Evolutionary conservation across 2,888 invertebrate genomes (phyloP), one percentile per base, ranked within the genome.

Genomic region (Agelastica alni): DNA sequence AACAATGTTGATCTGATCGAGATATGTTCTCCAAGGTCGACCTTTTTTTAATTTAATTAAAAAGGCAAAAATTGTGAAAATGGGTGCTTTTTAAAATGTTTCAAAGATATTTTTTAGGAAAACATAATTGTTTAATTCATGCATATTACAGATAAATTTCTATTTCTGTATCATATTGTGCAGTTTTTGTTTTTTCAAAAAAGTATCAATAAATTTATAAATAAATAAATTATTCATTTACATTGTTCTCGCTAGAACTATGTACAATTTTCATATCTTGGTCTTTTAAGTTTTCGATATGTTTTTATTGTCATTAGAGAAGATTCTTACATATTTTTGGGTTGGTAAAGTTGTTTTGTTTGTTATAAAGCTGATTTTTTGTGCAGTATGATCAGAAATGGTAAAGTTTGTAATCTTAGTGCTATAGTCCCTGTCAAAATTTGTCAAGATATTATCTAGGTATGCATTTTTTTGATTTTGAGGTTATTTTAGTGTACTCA

Each of bases 51-150:
- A n/a, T n/a, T n/a, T n/a, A n/a, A n/a, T n/a, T n/a, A n/a, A n/a
- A n/a, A n/a, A n/a, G n/a, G n/a, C n/a, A n/a, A n/a, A n/a, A n/a
- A n/a, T n/a, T n/a, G n/a, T n/a, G n/a, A n/a, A n/a, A n/a, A n/a
- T n/a, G n/a, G 22, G 20, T 46, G 26, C 39, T 48, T 48, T 32
- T 18, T 12, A 45, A 43, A 22, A 43, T 14, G 12, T 43, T 13
- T 22, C 43, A 43, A 13, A 14, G 14, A 46, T 34, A 34, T n/a
- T n/a, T n/a, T n/a, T n/a, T n/a, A n/a, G n/a, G n/a, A n/a, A n/a
- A n/a, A n/a, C n/a, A n/a, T n/a, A n/a, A n/a, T n/a, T n/a, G n/a
- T n/a, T n/a, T n/a, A n/a, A n/a, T n/a, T n/a, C n/a, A n/a, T n/a
- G n/a, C n/a, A n/a, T n/a, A n/a, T n/a, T n/a, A n/a, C n/a, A n/a